phyloP scores from a whole-genome alignment of 2,797 vertebrate genomes.

The Scyliorhinus canicula region DNA sequence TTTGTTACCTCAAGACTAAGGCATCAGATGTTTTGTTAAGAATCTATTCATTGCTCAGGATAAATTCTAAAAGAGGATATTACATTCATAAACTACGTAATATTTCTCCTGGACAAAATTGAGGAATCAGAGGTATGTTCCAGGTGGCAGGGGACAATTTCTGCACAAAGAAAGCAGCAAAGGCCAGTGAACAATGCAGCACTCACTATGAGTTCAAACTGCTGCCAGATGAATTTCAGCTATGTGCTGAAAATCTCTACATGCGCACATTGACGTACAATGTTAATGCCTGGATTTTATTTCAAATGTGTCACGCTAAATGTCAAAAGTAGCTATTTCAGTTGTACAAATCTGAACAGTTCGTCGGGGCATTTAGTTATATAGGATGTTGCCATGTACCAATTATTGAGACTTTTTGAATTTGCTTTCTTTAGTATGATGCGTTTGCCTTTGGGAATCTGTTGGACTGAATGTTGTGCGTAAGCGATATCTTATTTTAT shows the following conservation, averaged over 20 bases:
- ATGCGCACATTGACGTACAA: neutral
- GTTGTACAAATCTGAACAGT: neutral
- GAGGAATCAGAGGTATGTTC: slow-evolving; percentile 12
- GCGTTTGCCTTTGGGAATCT: neutral
- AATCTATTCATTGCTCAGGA: neutral
- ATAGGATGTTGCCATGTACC: neutral
- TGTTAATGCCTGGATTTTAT: neutral
- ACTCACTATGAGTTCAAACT: neutral
- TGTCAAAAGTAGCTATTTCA: neutral
- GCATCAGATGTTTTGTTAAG: neutral
- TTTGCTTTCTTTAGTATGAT: neutral
- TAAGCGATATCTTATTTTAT: neutral
- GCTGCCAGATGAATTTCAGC: neutral
- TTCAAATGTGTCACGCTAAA: neutral
- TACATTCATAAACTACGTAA: neutral
- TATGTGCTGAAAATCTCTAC: slow-evolving; percentile 20
- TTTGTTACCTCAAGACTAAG: neutral
- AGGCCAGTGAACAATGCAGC: neutral
- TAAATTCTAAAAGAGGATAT: neutral
- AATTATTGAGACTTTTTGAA: neutral
- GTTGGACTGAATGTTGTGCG: neutral
- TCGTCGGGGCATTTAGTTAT: neutral
- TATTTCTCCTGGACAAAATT: neutral
- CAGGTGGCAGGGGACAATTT: neutral
- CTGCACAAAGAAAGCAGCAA: slow-evolving; percentile 25